Evolutionary conservation across 2,888 invertebrate genomes (phyloP).

Genomic region (Laspeyria flexula): DNA sequence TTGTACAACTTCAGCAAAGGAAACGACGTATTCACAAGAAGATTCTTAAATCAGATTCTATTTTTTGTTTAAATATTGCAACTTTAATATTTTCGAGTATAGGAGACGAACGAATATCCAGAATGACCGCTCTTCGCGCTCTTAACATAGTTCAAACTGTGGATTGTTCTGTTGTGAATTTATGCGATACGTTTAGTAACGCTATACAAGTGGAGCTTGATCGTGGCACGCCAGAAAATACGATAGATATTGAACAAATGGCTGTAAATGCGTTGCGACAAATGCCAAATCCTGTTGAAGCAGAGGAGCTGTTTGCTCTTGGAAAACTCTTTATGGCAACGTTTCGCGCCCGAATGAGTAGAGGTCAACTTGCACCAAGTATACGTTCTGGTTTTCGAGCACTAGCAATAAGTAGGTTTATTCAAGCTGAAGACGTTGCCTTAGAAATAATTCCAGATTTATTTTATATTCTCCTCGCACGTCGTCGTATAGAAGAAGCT

Average conservation of each 20-base stretch:
- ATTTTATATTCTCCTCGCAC: conserved; percentile 71
- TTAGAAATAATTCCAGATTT: conserved; percentile 77
- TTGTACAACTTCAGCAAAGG: conserved; percentile 53
- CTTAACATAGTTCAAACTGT: conserved; percentile 66
- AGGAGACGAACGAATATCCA: conserved; percentile 65
- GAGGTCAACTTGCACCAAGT: conserved; percentile 61
- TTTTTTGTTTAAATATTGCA: conserved; percentile 73
- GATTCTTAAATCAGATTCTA: conserved; percentile 63
- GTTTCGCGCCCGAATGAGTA: conserved; percentile 72
- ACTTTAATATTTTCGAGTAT: conserved; percentile 65
- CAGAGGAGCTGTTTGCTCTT: conserved; percentile 75
- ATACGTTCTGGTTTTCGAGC: conserved; percentile 75
- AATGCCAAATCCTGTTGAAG: conserved; percentile 61
- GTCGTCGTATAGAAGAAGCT: conserved; percentile 79
- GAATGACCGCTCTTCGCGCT: conserved; percentile 62
- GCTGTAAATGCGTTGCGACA: conserved; percentile 61
- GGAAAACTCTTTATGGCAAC: conserved; percentile 75
- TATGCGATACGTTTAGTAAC: conserved; percentile 78
- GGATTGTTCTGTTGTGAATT: conserved; percentile 67
- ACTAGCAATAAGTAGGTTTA: conserved; percentile 71
- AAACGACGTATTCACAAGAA: conserved; percentile 56
- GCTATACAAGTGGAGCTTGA: conserved; percentile 77
- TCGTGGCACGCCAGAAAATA: conserved; percentile 65
- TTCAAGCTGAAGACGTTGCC: conserved; percentile 71
- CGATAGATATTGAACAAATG: conserved; percentile 67